These are phyloP conservation scores for Chouioia cunea DNA, from an alignment of 2,888 invertebrate genomes.

Conservation along the genomic window DNA sequence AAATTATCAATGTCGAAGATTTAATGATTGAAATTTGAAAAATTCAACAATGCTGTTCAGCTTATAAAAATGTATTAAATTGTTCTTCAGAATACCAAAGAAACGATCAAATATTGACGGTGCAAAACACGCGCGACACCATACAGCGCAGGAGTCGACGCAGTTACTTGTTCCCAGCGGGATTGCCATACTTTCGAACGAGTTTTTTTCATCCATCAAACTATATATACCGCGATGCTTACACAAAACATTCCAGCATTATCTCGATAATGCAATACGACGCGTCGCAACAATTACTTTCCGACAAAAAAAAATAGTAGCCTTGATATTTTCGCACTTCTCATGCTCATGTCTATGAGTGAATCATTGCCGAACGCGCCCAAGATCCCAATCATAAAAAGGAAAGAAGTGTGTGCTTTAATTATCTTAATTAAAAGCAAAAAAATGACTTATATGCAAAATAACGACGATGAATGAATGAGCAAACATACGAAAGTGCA, in stretches of 20 bases:
- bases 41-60: no score
- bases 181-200: not conserved
- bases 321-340: conserved; percentile 26
- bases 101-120: no score
- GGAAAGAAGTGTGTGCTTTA: conserved; percentile 7
- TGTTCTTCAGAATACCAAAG: no score
- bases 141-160: no score
- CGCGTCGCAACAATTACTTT: conserved; percentile 11
- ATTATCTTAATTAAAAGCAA: conserved; percentile 35
- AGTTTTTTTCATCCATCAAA: not conserved
- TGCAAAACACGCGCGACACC: no score
- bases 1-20: no score
- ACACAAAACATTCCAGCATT: not conserved
- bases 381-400: conserved; percentile 7
- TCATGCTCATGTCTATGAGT: not conserved
- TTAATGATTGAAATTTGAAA: no score
- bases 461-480: not conserved
- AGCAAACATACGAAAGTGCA: conserved; percentile 3
- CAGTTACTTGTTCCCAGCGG: not conserved
- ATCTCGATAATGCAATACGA: conserved; percentile 13
- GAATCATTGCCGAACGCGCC: conserved; percentile 7
- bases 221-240: not conserved
- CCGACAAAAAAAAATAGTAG: conserved; percentile 19
- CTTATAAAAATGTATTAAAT: no score
- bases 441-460: conserved; percentile 39